Conservation (phyloP, 2,888 invertebrate genomes). For the Synergus laeviventris region DNA sequence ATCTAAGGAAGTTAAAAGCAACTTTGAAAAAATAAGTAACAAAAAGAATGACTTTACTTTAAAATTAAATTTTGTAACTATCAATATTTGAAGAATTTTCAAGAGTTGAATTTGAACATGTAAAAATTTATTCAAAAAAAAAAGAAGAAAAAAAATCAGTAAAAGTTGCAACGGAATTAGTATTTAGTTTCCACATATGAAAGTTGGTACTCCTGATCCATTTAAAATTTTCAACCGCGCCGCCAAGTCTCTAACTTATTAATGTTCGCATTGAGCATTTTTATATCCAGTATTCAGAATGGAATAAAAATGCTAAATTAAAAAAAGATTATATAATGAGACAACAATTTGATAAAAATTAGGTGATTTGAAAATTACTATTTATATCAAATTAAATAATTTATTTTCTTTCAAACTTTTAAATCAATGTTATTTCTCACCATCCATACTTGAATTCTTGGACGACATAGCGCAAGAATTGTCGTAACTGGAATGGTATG, state of each 20-base stretch:
- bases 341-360: too few species aligned
- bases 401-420: background rate
- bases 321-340: too few species aligned
- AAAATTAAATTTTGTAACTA: too few species aligned
- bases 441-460: conserved; percentile 53
- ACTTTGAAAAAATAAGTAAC: too few species aligned
- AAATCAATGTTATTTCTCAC: conserved; percentile 43
- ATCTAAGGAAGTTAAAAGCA: too few species aligned
- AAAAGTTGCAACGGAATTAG: background rate
- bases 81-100: too few species aligned
- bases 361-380: too few species aligned
- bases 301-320: too few species aligned
- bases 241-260: background rate
- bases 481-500: conserved; percentile 55
- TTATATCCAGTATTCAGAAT: background rate
- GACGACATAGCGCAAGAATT: conserved; percentile 50
- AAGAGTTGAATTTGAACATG: too few species aligned
- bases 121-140: too few species aligned
- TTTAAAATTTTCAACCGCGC: background rate
- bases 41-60: too few species aligned
- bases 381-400: background rate
- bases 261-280: background rate
- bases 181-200: background rate
- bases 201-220: background rate
- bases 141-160: too few species aligned